Evolutionary conservation across 2,888 invertebrate species (phyloP), one percentile per base, ranked within the genome.

Genomic region (Tiliacea citrago): DNA sequence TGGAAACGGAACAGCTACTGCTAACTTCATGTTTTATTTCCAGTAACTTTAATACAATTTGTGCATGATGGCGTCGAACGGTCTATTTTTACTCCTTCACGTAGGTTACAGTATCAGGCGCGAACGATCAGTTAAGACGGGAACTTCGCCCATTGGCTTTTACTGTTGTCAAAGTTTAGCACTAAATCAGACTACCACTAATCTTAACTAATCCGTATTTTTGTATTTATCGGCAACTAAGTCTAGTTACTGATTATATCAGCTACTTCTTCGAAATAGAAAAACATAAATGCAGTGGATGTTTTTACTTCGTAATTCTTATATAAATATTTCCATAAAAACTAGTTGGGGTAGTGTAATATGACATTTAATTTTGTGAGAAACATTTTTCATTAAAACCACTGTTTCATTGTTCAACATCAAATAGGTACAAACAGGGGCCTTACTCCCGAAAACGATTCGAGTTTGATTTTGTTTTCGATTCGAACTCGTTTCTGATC

Each of bases 111-210:
- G 83, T 92, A 92, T 92, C 92, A 87, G 88, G 86, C 85, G 88
- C 86, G 88, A 92, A 92, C 91, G 90, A 93, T 94, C 93, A 90
- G 91, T 89, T 92, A 84, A 88, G 81, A 85, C 84, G 76, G 83
- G 89, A 94, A 93, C 91, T 94, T 94, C 83, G 86, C 87, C 92
- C 92, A 91, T 93, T 92, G 93, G 89, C 90, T 92, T 91, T 91
- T 86, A 91, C 90, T 91, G 90, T 91, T 91, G 89, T 90, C 88
- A 89, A 93, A 94, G 90, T 93, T 93, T 81, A 83, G 89, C 88
- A 88, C 90, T 93, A 92, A 92, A 93, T 93, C 92, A 92, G 91
- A 87, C 83, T 82, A 84, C 81, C 84, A 87, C 86, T 90, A 90
- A 84, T 88, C 84, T 79, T 81, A 79, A 79, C 76, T 88, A 86